Evolutionary conservation across 2,888 invertebrate genomes (phyloP), one percentile per base, ranked within the genome.

Genomic region (Diogma glabrata): DNA sequence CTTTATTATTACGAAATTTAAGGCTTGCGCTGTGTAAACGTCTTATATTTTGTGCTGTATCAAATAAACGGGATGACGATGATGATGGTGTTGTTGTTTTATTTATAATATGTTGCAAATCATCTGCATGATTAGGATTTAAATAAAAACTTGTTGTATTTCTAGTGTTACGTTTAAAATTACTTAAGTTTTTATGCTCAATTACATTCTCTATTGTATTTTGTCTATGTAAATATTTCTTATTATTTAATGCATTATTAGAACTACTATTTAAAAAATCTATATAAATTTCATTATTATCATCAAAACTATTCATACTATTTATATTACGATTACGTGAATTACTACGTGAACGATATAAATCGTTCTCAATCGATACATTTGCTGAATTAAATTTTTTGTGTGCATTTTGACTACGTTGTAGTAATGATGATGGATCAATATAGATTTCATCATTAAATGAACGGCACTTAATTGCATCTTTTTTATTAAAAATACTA

Each of bases 21-120:
- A 70, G 63, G 56, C 69, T 70, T 55, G 70, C 65, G 55, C 70
- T 70, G 53, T 70, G 69, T 40, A 66, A 64, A 55, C 68, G 69
- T 51, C 57, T 57, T n/a, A 54, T 57, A 51, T 67, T 67, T 57
- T 69, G 70, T 53, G 46, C 19, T 16, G 45, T 53, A 64, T 63
- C 5, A 68, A 67, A 28, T 67, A 62, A 56, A 66, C 69, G 38
- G 67, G 63, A 47, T 65, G 62, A 50, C 22, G 46, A 46, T 9
- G 16, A 17, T 24, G 46, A 24, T 24, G 12, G 48, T 30, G 48
- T 33, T 19, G 20, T 30, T 19, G 30, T 20, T 30, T 24, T 46
- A 46, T 46, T 24, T 46, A 43, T 20, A 43, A 43, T 43, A 23
- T 26, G 26, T 17, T 26, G 47, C 19, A 47, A 26, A 26, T 47